phyloP scores from a whole-genome alignment of 2,888 invertebrate species.

The Lordiphosa fenestrarum region DNA sequence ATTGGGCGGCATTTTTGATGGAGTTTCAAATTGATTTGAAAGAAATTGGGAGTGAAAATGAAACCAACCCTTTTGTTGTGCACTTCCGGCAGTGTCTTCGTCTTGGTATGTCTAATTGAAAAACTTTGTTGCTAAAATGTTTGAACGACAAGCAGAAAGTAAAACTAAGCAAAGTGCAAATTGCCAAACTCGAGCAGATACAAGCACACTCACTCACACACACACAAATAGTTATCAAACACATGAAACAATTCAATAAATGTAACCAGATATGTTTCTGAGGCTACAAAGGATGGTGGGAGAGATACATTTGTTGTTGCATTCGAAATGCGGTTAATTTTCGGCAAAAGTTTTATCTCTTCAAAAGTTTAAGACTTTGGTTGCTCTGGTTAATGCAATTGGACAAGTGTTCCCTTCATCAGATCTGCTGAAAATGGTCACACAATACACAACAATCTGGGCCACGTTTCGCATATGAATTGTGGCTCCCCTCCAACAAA shows the following conservation, averaged over 20 bases:
- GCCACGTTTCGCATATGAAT: conserved; percentile 66
- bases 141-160: conserved; percentile 25
- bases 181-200: conserved; percentile 38
- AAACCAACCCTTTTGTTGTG: conserved; percentile 47
- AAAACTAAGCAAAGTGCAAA: conserved; percentile 46
- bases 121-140: conserved; percentile 51
- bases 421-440: conserved; percentile 27
- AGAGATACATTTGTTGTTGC: conserved; percentile 34
- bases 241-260: conserved; percentile 62
- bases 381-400: conserved; percentile 49
- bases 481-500: conserved; percentile 16
- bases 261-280: conserved; percentile 43
- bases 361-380: conserved; percentile 37
- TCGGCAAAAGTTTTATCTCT: conserved; percentile 43
- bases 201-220: conserved; percentile 31
- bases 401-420: conserved; percentile 12
- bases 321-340: conserved; percentile 59
- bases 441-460: conserved; percentile 56
- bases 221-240: conserved; percentile 60
- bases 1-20: conserved; percentile 10
- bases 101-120: conserved; percentile 63
- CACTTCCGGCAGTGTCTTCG: conserved; percentile 36
- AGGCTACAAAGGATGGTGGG: conserved; percentile 3
- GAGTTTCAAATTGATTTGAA: conserved; percentile 44
- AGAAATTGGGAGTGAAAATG: conserved; percentile 23